Conservation (phyloP, 1,140 invertebrate genomes). For the Euglossa dilemma region DNA sequence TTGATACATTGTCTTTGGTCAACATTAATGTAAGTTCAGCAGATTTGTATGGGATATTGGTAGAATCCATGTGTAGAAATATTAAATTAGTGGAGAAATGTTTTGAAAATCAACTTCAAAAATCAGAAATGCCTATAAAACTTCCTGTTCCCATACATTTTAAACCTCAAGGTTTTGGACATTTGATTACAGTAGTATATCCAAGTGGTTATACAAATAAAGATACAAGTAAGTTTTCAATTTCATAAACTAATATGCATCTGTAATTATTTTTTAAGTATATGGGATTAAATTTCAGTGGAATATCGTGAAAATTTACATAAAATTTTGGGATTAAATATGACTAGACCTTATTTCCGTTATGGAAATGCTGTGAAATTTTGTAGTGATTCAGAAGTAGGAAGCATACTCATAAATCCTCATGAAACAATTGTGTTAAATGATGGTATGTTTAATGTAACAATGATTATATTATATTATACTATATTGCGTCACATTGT, state of each 20-base stretch:
- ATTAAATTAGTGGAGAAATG: slow-evolving; percentile 85
- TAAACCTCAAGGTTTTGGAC: slow-evolving; percentile 85
- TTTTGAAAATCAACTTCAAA: slow-evolving; percentile 83
- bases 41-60: slow-evolving; percentile 87
- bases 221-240: slow-evolving; percentile 83
- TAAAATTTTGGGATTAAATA: slow-evolving; percentile 86
- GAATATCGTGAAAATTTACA: slow-evolving; percentile 86
- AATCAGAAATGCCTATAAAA: slow-evolving; percentile 48
- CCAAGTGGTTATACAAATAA: slow-evolving; percentile 85
- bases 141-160: slow-evolving; percentile 76
- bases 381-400: slow-evolving; percentile 78
- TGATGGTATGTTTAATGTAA: slow-evolving; percentile 75
- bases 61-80: slow-evolving; percentile 88
- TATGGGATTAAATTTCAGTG: slow-evolving; percentile 82
- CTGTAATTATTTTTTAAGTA: slow-evolving; percentile 8
- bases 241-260: background rate
- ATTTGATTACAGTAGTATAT: slow-evolving; percentile 89
- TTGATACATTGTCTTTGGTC: slow-evolving; percentile 89
- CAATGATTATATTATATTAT: slow-evolving; percentile 44
- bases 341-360: slow-evolving; percentile 88
- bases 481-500: background rate
- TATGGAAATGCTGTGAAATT: slow-evolving; percentile 86
- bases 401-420: slow-evolving; percentile 87
- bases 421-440: slow-evolving; percentile 85
- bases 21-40: slow-evolving; percentile 84